Conservation (phyloP, 2,888 invertebrate genomes). For the Acrobasis consociella region DNA sequence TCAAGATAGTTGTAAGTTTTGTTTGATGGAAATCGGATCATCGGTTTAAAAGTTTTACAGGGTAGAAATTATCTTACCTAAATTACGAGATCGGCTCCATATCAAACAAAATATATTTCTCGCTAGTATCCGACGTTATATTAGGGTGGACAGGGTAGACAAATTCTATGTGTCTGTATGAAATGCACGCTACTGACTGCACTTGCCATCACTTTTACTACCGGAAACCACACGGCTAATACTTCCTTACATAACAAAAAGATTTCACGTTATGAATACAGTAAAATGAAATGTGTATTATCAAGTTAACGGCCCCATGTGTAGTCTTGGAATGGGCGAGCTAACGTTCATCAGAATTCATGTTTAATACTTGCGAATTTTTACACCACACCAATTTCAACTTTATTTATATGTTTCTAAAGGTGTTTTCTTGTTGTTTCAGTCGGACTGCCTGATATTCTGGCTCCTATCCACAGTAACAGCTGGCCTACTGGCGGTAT, state of each 20-base stretch:
- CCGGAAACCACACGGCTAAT: neutral
- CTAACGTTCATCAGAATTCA: slow-evolving; percentile 15
- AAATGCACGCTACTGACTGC: too few relatives aligned
- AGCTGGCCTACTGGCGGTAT: slow-evolving; percentile 84
- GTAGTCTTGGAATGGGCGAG: slow-evolving; percentile 1
- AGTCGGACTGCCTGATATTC: slow-evolving; percentile 85
- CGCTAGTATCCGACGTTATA: too few relatives aligned
- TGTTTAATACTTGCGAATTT: slow-evolving; percentile 15
- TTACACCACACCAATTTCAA: neutral
- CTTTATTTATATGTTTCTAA: neutral
- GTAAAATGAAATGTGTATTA: slow-evolving; percentile 7
- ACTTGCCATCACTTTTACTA: too few relatives aligned
- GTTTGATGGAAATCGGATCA: too few relatives aligned
- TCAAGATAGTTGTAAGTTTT: too few relatives aligned
- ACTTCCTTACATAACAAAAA: slow-evolving; percentile 5
- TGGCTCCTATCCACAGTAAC: slow-evolving; percentile 86
- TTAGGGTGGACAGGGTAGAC: too few relatives aligned
- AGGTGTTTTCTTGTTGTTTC: slow-evolving; percentile 45
- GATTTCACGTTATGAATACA: slow-evolving; percentile 11
- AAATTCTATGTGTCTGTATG: too few relatives aligned
- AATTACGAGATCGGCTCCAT: too few relatives aligned
- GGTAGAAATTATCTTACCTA: too few relatives aligned
- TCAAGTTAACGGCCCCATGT: neutral
- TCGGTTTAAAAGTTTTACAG: too few relatives aligned
- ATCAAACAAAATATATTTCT: too few relatives aligned